Conservation (phyloP, 1,140 invertebrate species). For the Hydropsyche tenuis region DNA sequence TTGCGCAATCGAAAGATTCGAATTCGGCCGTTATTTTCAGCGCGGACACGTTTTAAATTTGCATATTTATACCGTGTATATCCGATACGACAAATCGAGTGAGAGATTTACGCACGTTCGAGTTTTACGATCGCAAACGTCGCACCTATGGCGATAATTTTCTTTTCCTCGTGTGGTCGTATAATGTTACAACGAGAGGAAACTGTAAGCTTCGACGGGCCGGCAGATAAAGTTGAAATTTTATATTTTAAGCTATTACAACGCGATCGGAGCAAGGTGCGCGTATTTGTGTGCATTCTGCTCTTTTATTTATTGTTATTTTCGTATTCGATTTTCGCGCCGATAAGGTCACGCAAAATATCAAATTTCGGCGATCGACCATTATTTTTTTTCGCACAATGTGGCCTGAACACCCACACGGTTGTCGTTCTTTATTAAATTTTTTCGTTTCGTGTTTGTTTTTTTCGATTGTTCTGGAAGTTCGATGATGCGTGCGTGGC, state of each 20-base stretch:
- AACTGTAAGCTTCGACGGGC: no score
- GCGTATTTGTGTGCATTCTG: neutral
- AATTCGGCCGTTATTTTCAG: no score
- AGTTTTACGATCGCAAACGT: conserved; percentile 6
- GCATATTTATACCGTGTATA: no score
- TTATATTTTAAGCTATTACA: conserved; percentile 21
- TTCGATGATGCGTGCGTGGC: conserved; percentile 10
- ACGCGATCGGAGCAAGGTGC: neutral
- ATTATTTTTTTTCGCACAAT: conserved; percentile 6
- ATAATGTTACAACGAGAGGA: no score
- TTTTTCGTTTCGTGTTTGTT: neutral
- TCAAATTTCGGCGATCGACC: neutral
- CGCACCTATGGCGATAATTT: no score
- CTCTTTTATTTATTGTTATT: no score
- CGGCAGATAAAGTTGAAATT: conserved; percentile 41
- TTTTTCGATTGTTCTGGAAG: neutral
- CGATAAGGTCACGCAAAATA: neutral
- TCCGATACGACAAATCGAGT: no score
- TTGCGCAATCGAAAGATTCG: no score
- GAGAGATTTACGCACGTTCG: neutral
- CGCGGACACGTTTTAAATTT: no score
- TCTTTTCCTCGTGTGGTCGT: no score
- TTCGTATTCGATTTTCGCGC: neutral
- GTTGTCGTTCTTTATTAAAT: no score
- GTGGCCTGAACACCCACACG: neutral